These are phyloP conservation scores for Parnassius smintheus DNA, from an alignment of 2,888 invertebrate genomes.

Conservation along the genomic window DNA sequence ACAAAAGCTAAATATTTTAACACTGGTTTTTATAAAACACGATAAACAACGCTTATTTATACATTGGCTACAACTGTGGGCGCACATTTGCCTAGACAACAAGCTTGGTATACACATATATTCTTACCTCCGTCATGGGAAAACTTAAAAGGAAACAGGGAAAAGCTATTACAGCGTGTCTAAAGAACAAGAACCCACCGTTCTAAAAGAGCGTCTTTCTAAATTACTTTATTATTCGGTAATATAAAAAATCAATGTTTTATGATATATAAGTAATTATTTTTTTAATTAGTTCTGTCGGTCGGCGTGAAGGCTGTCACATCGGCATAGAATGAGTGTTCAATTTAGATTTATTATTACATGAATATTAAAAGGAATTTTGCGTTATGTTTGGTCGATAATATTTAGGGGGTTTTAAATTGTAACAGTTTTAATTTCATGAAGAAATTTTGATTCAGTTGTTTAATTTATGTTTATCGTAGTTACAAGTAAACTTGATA, in stretches of 20 bases:
- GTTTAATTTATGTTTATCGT: no score
- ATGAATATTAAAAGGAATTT: slow-evolving; percentile 28
- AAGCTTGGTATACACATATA: not conserved
- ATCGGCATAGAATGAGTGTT: slow-evolving; percentile 40
- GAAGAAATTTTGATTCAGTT: no score
- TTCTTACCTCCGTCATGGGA: slow-evolving; percentile 16
- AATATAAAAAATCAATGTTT: slow-evolving; percentile 36
- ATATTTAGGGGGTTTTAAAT: not conserved
- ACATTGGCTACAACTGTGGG: no score
- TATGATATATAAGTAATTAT: slow-evolving; percentile 60
- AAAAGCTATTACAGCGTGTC: slow-evolving; percentile 6
- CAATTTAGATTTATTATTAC: slow-evolving; percentile 41
- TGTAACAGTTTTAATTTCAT: no score
- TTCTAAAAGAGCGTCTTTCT: slow-evolving; percentile 5
- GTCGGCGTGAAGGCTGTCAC: slow-evolving; percentile 39
- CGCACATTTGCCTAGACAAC: no score
- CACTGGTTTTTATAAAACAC: no score
- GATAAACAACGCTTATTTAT: no score
- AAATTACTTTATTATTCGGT: slow-evolving; percentile 19
- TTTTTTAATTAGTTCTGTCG: slow-evolving; percentile 52
- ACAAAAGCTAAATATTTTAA: no score
- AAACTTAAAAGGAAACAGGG: slow-evolving; percentile 6
- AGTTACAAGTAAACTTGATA: no score
- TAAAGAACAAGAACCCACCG: slow-evolving; percentile 2
- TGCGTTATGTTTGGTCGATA: not conserved